phyloP scores from a whole-genome alignment of 2,797 vertebrate genomes.

The Protonibea diacanthus region DNA sequence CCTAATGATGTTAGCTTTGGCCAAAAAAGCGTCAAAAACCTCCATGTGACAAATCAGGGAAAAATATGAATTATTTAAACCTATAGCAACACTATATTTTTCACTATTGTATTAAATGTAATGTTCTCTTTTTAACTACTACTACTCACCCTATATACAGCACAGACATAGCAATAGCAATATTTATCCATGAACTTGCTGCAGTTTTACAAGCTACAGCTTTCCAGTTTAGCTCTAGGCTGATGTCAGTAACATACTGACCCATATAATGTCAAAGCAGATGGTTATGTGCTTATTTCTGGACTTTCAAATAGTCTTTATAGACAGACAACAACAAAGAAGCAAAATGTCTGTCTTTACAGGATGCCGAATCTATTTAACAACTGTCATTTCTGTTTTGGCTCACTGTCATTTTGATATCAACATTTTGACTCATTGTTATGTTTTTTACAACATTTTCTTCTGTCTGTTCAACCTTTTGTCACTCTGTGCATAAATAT shows the following conservation, averaged over 20 bases:
- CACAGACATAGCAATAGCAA: not conserved
- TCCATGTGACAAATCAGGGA: not conserved
- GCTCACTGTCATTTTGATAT: not conserved
- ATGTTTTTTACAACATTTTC: not conserved
- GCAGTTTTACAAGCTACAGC: not conserved
- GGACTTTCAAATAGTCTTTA: slow-evolving; percentile 10
- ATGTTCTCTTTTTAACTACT: not conserved
- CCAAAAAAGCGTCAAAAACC: not conserved
- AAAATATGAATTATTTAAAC: too few relatives aligned
- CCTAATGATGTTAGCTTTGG: not conserved
- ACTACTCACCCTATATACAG: not conserved
- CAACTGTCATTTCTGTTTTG: not conserved
- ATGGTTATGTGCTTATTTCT: slow-evolving; percentile 37
- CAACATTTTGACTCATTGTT: not conserved
- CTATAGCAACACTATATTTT: too few relatives aligned
- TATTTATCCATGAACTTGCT: slow-evolving; percentile 14
- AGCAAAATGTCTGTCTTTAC: slow-evolving; percentile 2
- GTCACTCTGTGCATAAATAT: too few relatives aligned
- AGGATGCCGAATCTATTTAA: not conserved
- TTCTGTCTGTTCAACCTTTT: too few relatives aligned
- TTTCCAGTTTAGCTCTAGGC: not conserved
- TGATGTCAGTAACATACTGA: slow-evolving; percentile 52
- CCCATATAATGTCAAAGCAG: slow-evolving; percentile 51
- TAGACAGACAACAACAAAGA: slow-evolving; percentile 5
- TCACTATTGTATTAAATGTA: not conserved